These are phyloP conservation scores for Matsumurasca onukii DNA, from an alignment of 1,140 invertebrate genomes.

Conservation along the genomic window DNA sequence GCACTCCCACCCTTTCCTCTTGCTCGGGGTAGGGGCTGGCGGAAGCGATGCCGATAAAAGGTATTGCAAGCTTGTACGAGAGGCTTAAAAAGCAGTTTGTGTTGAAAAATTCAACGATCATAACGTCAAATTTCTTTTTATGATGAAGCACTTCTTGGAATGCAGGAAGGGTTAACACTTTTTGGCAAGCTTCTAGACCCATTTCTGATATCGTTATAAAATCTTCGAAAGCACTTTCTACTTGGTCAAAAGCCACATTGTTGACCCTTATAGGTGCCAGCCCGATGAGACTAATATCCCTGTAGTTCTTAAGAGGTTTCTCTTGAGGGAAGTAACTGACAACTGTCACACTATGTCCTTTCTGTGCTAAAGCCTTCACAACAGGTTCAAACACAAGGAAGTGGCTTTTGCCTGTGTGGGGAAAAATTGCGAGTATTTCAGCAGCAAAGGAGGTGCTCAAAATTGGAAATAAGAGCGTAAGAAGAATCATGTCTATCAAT, in stretches of 20 bases:
- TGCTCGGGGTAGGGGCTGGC: neutral
- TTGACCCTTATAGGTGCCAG: neutral
- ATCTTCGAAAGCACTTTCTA: neutral
- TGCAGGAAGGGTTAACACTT: neutral
- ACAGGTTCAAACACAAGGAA: conserved; percentile 44
- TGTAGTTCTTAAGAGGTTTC: conserved; percentile 52
- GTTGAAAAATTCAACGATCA: neutral
- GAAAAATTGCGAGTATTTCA: neutral
- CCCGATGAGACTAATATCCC: conserved; percentile 46
- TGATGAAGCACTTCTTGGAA: neutral
- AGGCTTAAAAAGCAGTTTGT: neutral
- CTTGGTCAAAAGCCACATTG: neutral
- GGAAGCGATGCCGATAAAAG: neutral
- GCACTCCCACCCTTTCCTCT: neutral
- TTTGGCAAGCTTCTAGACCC: neutral
- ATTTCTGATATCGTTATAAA: neutral
- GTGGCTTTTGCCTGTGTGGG: conserved; percentile 42
- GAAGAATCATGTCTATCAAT: too few species aligned
- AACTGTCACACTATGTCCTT: conserved; percentile 45
- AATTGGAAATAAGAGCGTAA: too few species aligned
- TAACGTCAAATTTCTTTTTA: neutral
- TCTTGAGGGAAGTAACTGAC: conserved; percentile 50
- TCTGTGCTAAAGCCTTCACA: conserved; percentile 41
- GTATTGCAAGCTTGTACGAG: neutral
- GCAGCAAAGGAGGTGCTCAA: neutral